Evolutionary conservation across 64 coral and sea anemone species (phyloP), one percentile per base, ranked within the genome.

Genomic region (Actinia tenebrosa): DNA sequence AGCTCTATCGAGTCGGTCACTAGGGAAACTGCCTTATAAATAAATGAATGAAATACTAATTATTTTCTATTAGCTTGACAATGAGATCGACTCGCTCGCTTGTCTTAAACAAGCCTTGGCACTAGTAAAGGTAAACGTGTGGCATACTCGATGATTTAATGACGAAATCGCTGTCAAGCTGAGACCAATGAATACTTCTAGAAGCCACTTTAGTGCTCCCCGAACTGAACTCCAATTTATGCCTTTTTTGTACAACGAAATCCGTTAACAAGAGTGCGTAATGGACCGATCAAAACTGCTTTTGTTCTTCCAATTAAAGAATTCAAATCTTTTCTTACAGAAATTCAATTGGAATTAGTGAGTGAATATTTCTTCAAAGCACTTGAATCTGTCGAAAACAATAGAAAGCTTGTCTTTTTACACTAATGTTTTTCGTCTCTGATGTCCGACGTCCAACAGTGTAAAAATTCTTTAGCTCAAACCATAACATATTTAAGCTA

Each of bases 91-190:
- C 7, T 58, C 5, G 44, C 7, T 58, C 5, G 44, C 19, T 3
- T 53, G 79, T 23, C 63, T 23, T 10, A 23, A 52, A 53, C 79
- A 11, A n/a, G 50, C 10, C 19, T 10, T 25, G 79, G 19, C 79
- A 81, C 79, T 45, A 81, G 79, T 81, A 50, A 52, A 22, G 23
- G 5, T 11, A 20, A 81, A 20, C 79, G 50, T 75, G 15, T 75
- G 69, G 25, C 69, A 75, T 72, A 4, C 6, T 4, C 46, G 46
- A 81, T 10, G 79, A 53, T 53, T 10, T 81, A 52, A 81, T 18
- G 22, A 81, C 50, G 17, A 44, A 75, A 20, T 81, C 50, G 79
- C 7, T 81, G 79, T 81, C 79, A 81, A 81, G 27, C 69, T 42
- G 69, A 26, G 69, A 10, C 27, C 10, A 75, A 30, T 42, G 13